Evolutionary conservation across 1,140 invertebrate genomes (phyloP), one percentile per base, ranked within the genome.

Genomic region (Apocrypta bakeri): DNA sequence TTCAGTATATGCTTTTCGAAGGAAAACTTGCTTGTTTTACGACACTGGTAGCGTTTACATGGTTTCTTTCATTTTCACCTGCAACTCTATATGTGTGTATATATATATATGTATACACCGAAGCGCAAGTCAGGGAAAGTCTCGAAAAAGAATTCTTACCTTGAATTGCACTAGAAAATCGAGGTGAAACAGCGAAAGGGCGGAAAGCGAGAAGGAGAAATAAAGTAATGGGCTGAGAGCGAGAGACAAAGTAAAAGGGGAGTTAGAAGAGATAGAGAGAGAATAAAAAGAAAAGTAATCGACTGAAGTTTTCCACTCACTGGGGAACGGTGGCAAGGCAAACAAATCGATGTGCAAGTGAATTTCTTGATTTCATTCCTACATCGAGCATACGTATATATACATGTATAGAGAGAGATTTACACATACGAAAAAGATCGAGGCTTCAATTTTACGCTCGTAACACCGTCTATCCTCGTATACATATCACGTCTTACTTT

Each of bases 321-420:
- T 69, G 71, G 69, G 42, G 37, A 77, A 83, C 85, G 81, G 84
- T 63, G 80, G 85, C 84, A 87, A 85, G 83, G 85, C 89, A 90
- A 90, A 90, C 87, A 90, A 89, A 89, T 90, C 88, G 89, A 90
- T 87, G 86, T 87, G 87, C 87, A 85, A 90, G 88, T 86, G 87
- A 86, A 86, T 89, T 88, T 88, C 86, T 88, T 86, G 86, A 87
- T 89, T 89, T 89, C 87, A 87, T 88, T 86, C 84, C 68, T 79
- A 69, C 40, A 11, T 9, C 3, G 37, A 6, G 9, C 9, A 37
- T 42, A 4, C 82, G 73, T 85, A 76, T 87, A 84, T 25, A 9
- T 14, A 6, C 24, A 14, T 83, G n/a, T n/a, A n/a, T n/a, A n/a
- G n/a, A n/a, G n/a, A n/a, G n/a, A n/a, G n/a, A n/a, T n/a, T n/a